Evolutionary conservation across 2,888 invertebrate species (phyloP).

Genomic region (Mimumesa dahlbomi): DNA sequence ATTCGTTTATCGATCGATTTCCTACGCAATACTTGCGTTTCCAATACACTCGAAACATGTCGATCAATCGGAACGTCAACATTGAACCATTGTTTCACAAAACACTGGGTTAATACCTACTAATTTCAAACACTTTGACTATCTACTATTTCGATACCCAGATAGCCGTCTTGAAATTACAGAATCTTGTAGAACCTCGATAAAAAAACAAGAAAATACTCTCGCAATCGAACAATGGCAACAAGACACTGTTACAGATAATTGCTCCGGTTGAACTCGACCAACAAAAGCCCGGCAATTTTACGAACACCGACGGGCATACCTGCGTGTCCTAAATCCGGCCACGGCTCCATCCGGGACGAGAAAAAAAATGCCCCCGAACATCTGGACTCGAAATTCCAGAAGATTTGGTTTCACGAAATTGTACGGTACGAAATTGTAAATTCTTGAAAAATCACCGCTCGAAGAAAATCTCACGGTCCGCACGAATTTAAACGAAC

Average conservation of each 20-base stretch:
- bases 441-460: slow-evolving; percentile 40
- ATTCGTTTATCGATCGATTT: too few relatives aligned
- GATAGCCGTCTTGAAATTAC: too few relatives aligned
- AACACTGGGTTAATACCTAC: too few relatives aligned
- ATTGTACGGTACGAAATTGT: not conserved
- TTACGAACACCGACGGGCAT: not conserved
- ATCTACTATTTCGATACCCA: too few relatives aligned
- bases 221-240: too few relatives aligned
- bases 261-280: not conserved
- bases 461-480: slow-evolving; percentile 33
- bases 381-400: slow-evolving; percentile 11
- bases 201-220: too few relatives aligned
- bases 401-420: slow-evolving; percentile 16
- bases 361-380: not conserved
- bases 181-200: too few relatives aligned
- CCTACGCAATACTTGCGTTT: too few relatives aligned
- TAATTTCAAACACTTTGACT: too few relatives aligned
- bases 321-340: slow-evolving; percentile 3
- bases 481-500: slow-evolving; percentile 20
- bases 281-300: not conserved
- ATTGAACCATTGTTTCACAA: too few relatives aligned
- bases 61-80: too few relatives aligned
- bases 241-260: not conserved
- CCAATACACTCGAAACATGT: too few relatives aligned
- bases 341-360: not conserved